Evolutionary conservation across 2,888 invertebrate genomes (phyloP), one percentile per base, ranked within the genome.

Genomic region (Agapostemon virescens): DNA sequence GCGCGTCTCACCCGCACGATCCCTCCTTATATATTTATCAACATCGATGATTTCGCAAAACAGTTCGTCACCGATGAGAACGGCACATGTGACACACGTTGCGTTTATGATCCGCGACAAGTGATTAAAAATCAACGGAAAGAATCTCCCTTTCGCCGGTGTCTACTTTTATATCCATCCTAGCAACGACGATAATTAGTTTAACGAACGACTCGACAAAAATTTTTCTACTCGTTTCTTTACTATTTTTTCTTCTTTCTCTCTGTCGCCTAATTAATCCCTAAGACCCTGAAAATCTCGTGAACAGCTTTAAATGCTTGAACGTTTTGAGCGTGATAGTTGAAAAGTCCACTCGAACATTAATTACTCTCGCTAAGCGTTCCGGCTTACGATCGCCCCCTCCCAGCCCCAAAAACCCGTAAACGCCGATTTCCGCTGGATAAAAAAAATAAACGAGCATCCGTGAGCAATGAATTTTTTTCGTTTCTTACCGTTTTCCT

Each of bases 381-480:
- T n/a, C 61, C 52, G 68, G 77, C 67, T 58, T 52, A 69, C 42
- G 38, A 36, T 13, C 36, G 49, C 38, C 55, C 26, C n/a, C n/a
- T n/a, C n/a, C n/a, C n/a, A n/a, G n/a, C n/a, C n/a, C n/a, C n/a
- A n/a, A n/a, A 20, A 11, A 45, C 33, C 38, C 71, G 71, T 72
- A 63, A 72, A 36, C 72, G 38, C 64, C 63, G 55, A 20, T 64
- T 45, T 58, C 45, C 77, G 67, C 55, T 77, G 70, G 78, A 78
- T 83, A 79, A 78, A 74, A 82, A 86, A 86, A 86, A 82, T 80
- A 82, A 85, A 84, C 78, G 73, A 85, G 79, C 85, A 84, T 72
- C 79, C 70, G 75, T 79, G 81, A 84, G 77, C 79, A 84, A 85
- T 79, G 76, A 82, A 85, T 85, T 42, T 70, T 13, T 23, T 70